Evolutionary conservation across 2,888 invertebrate genomes (phyloP), one percentile per base, ranked within the genome.

Genomic region (Hemithea aestivaria): DNA sequence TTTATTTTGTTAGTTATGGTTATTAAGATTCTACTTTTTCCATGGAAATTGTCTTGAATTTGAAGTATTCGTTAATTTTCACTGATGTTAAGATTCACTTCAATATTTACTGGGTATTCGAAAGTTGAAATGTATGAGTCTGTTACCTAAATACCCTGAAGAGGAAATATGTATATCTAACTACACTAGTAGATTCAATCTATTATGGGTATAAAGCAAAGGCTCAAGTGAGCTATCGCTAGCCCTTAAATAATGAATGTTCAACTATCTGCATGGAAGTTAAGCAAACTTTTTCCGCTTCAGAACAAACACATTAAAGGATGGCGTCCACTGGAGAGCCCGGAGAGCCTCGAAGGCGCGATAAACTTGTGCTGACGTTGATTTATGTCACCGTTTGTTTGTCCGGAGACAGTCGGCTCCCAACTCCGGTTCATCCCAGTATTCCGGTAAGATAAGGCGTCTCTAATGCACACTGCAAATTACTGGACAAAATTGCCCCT

Each of bases 341-440:
- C 57, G 57, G 62, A 60, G 53, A 60, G 62, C 67, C 67, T 64
- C 65, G 68, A 70, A 70, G 70, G 64, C 67, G 77, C 74, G 85
- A 84, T 84, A 83, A 82, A 67, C 75, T 76, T 65, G 62, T 65
- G 66, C 64, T 77, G 85, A 84, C 85, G 62, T 83, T 84, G 85
- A 85, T 85, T 84, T 84, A 85, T 84, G 78, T 76, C 73, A 73
- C 66, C 68, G 78, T 79, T 83, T 81, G 81, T 82, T 82, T 80
- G 81, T 82, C 70, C 72, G 67, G 76, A 70, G 71, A 74, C 72
- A 68, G 62, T 61, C 62, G 64, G 63, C 68, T 69, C 58, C 62
- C 56, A 60, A 64, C 64, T 66, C 64, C 65, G 70, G 68, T 66
- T 73, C 71, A 66, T 69, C 69, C 71, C 66, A 69, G 73, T 67